A percentile compares a stretch with the other conserved stretches of the same genome.
Evolutionary conservation across 2,797 vertebrate species (phyloP).

Genomic region (Monodelphis domestica): DNA sequence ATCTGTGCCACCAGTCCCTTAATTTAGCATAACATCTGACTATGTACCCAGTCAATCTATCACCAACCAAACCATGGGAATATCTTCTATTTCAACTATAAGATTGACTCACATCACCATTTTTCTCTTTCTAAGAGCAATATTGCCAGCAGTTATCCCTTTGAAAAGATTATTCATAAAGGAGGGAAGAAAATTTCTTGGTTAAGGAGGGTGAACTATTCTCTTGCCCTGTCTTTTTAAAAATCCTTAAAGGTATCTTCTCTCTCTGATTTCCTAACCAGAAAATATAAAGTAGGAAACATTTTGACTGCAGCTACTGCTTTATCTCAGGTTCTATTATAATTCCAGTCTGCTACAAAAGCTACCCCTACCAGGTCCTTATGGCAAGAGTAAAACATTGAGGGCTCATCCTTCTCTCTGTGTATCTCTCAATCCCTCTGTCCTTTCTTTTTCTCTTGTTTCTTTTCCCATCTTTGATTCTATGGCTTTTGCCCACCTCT

Average conservation of each 20-base stretch:
- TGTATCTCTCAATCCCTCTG: background rate
- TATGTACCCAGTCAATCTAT: conserved; percentile 1
- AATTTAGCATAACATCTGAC: background rate
- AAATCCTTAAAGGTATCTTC: background rate
- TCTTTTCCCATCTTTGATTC: too few relatives aligned
- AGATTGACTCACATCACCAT: background rate
- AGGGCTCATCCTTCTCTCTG: background rate
- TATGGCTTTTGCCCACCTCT: too few relatives aligned
- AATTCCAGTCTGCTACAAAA: background rate
- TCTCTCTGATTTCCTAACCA: background rate
- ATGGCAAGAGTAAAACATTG: background rate
- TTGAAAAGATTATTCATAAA: conserved; percentile 26
- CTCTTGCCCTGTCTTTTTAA: background rate
- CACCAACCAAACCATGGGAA: background rate
- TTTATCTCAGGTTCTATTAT: background rate
- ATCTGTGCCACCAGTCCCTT: background rate
- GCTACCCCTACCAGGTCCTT: background rate
- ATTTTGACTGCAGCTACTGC: background rate
- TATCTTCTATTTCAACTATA: background rate
- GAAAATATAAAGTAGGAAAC: background rate
- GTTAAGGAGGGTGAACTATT: background rate
- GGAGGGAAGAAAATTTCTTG: conserved; percentile 12
- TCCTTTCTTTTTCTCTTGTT: background rate
- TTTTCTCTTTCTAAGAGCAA: conserved; percentile 15
- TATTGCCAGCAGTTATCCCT: background rate